These are phyloP conservation scores for Rhagologus leucostigma DNA, from an alignment of 2,113 vertebrate genomes.

Conservation along the genomic window DNA sequence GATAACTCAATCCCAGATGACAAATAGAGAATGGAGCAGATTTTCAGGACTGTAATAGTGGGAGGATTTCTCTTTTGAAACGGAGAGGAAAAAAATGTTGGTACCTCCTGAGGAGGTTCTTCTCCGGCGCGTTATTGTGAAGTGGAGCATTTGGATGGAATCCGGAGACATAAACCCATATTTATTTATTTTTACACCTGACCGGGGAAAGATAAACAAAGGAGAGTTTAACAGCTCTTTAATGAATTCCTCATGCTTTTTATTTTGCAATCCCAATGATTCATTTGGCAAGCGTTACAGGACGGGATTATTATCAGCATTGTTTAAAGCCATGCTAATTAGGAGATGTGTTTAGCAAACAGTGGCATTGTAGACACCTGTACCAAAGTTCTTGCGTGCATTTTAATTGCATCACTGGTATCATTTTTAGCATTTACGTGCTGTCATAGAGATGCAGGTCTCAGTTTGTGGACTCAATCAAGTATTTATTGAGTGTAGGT, in stretches of 20 bases:
- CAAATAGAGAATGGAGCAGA: conserved; percentile 56
- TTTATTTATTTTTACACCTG: conserved; percentile 53
- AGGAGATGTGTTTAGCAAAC: conserved; percentile 27
- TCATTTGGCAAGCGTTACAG: conserved; percentile 27
- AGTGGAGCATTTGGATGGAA: background rate
- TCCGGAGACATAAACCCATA: background rate
- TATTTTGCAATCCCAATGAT: conserved; percentile 35
- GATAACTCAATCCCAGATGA: conserved; percentile 68
- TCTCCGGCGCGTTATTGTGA: background rate
- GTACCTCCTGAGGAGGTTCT: conserved; percentile 16
- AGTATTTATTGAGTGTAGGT: conserved; percentile 3
- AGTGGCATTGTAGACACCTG: conserved; percentile 54
- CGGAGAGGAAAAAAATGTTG: background rate
- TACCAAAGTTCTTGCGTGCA: background rate
- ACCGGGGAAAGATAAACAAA: conserved; percentile 65
- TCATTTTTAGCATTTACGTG: background rate
- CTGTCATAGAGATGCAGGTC: background rate
- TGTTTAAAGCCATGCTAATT: conserved; percentile 69
- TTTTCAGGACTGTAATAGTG: conserved; percentile 28
- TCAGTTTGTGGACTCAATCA: background rate
- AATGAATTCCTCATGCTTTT: conserved; percentile 51
- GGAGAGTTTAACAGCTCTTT: conserved; percentile 65
- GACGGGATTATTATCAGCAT: conserved; percentile 51
- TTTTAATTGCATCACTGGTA: background rate
- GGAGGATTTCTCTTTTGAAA: conserved; percentile 16